Conservation (phyloP, 2,797 vertebrate genomes). For the Malurus leucopterus region DNA sequence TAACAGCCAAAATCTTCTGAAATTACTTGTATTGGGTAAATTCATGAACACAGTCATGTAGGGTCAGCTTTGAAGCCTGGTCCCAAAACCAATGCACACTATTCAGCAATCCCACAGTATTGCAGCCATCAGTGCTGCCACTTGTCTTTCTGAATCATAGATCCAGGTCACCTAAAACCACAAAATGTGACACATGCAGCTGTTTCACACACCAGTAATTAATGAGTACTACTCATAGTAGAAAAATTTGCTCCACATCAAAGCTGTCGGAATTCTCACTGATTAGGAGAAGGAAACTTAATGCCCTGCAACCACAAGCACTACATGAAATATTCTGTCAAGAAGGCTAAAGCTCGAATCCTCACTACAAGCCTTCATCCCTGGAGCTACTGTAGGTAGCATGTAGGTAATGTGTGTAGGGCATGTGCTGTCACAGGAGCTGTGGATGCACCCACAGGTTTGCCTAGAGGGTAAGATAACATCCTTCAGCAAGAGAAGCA, state of each 20-base stretch:
- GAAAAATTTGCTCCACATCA: not conserved
- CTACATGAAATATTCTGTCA: not conserved
- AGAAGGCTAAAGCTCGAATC: not conserved
- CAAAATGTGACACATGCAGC: not conserved
- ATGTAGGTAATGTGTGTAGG: rapidly evolving
- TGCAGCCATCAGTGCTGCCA: not conserved
- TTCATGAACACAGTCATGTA: not conserved
- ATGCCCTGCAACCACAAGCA: not conserved
- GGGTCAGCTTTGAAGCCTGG: not conserved
- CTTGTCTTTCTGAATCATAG: not conserved
- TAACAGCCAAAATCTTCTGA: not conserved
- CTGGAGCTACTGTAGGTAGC: not conserved
- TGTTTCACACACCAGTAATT: not conserved
- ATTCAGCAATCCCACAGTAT: too few relatives aligned
- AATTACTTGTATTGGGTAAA: not conserved
- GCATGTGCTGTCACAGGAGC: not conserved
- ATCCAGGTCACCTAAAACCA: not conserved
- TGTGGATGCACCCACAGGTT: rapidly evolving
- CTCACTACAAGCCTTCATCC: not conserved
- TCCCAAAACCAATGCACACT: not conserved
- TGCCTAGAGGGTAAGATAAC: not conserved
- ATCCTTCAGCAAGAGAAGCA: not conserved
- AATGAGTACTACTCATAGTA: not conserved
- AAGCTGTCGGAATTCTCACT: not conserved
- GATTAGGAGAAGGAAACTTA: not conserved